phyloP scores from a whole-genome alignment of 2,113 vertebrate genomes.

The Platichthys stellatus region DNA sequence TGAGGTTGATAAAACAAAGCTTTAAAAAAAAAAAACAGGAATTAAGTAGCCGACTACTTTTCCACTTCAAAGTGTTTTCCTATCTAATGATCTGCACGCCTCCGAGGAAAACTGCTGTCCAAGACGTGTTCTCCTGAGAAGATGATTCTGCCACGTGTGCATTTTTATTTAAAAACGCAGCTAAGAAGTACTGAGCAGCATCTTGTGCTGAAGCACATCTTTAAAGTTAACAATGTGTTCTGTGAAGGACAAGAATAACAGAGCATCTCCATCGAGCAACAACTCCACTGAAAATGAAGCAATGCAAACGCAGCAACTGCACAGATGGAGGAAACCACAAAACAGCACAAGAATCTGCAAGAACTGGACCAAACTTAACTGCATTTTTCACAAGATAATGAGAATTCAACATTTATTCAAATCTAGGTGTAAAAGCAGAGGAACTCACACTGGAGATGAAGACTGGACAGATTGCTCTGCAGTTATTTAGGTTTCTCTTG shows the following conservation, averaged over 20 bases:
- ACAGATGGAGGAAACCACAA: background rate
- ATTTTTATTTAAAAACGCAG: slow-evolving; percentile 13
- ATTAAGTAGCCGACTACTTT: background rate
- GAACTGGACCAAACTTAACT: background rate
- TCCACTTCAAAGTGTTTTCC: background rate
- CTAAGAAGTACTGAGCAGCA: background rate
- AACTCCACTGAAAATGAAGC: background rate
- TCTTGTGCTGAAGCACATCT: background rate
- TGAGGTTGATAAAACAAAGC: background rate
- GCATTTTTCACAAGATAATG: background rate
- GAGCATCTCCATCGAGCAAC: background rate
- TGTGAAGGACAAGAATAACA: slow-evolving; percentile 1
- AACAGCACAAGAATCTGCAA: background rate
- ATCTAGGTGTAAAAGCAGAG: background rate
- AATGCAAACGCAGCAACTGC: background rate
- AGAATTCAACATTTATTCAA: background rate
- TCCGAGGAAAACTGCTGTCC: background rate
- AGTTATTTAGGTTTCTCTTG: slow-evolving; percentile 15
- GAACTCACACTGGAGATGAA: background rate
- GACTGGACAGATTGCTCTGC: background rate
- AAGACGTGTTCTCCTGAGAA: background rate
- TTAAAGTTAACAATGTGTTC: background rate
- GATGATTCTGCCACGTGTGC: background rate
- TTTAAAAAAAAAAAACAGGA: background rate
- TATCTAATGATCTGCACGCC: background rate